These are phyloP conservation scores for Chaenodraco wilsoni DNA, from an alignment of 2,797 vertebrate genomes.

Conservation along the genomic window DNA sequence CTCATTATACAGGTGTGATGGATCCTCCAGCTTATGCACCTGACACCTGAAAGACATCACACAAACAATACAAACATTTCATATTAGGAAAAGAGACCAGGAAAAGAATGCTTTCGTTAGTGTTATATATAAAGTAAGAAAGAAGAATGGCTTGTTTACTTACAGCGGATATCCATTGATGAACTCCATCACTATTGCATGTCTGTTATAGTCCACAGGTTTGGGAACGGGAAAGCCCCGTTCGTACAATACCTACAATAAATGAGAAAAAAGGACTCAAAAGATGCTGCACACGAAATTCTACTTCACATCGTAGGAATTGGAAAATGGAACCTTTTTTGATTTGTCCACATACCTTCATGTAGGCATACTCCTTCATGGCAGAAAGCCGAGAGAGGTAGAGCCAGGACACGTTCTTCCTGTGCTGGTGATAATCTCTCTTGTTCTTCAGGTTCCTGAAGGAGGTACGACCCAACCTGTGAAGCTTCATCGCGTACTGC, in stretches of 20 bases:
- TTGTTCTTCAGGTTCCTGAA: conserved; percentile 97
- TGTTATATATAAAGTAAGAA: not conserved
- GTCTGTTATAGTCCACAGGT: conserved; percentile 95
- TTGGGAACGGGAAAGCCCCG: conserved; percentile 96
- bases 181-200: conserved; percentile 96
- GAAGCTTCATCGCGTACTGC: conserved; percentile 93
- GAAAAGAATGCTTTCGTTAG: not conserved
- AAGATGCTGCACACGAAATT: not conserved
- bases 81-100: not conserved
- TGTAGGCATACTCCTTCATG: conserved; percentile 97
- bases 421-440: conserved; percentile 97
- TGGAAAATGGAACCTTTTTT: not conserved
- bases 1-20: too few relatives aligned
- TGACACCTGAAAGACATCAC: conserved; percentile 84
- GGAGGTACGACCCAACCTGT: conserved; percentile 94
- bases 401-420: conserved; percentile 95
- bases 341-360: conserved; percentile 89
- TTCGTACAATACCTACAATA: conserved; percentile 88
- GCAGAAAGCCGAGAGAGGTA: conserved; percentile 97
- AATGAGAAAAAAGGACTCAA: conserved; percentile 5
- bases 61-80: conserved; percentile 15
- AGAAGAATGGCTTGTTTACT: conserved; percentile 70
- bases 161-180: conserved; percentile 96
- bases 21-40: conserved; percentile 55
- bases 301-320: not conserved